Evolutionary conservation across 2,113 vertebrate species (phyloP).

Genomic region (Cyanistes caeruleus): DNA sequence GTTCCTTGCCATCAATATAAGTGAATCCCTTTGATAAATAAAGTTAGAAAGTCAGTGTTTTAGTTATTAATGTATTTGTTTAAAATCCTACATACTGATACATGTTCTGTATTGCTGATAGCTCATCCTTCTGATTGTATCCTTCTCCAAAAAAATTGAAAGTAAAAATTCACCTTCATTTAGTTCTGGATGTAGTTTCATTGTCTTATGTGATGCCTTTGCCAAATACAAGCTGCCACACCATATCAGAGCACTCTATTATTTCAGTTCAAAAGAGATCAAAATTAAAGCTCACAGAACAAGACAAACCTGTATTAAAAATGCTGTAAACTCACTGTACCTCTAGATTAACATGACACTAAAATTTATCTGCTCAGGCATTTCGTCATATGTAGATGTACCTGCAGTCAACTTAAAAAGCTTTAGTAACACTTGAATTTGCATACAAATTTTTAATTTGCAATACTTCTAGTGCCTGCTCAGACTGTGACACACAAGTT

Average conservation of each 20-base stretch:
- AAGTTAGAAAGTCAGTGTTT: neutral
- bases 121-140: neutral
- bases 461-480: neutral
- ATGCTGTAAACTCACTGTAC: neutral
- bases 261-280: constrained; percentile 3
- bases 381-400: neutral
- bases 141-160: neutral
- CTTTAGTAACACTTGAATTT: neutral
- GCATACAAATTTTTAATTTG: neutral
- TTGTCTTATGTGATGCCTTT: neutral
- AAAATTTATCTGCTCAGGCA: neutral
- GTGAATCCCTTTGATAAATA: neutral
- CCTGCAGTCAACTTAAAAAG: neutral
- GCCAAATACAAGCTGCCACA: neutral
- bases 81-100: neutral
- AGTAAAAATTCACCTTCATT: neutral
- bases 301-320: neutral
- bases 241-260: neutral
- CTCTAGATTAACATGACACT: neutral
- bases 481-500: neutral
- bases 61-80: neutral
- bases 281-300: neutral
- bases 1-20: neutral
- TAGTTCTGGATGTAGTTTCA: neutral
- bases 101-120: neutral